phyloP scores from a whole-genome alignment of 1,140 invertebrate genomes.

The Saccostrea glomerata region DNA sequence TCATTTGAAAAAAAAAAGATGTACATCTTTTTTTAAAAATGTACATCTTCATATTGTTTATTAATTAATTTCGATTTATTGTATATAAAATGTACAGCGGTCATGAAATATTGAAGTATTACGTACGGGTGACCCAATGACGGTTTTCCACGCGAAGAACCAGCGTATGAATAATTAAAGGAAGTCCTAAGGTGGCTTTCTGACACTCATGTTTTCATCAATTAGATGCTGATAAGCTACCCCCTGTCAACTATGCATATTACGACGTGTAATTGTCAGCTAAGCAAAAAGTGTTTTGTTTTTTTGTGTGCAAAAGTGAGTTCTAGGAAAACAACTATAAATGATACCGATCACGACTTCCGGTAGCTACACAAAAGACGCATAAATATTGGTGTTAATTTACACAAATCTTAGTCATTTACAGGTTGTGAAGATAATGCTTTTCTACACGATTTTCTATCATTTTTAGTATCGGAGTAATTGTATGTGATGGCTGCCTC shows the following conservation, averaged over 20 bases:
- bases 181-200: neutral
- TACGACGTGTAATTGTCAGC: neutral
- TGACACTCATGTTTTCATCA: neutral
- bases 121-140: neutral
- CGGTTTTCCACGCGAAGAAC: neutral
- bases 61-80: too few species aligned
- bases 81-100: too few species aligned
- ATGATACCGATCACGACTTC: neutral
- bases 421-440: neutral
- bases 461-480: neutral
- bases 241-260: neutral
- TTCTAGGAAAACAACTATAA: neutral
- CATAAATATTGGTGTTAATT: neutral
- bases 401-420: conserved; percentile 27
- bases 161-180: conserved; percentile 9
- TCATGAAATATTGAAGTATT: neutral
- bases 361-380: neutral
- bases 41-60: too few species aligned
- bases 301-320: neutral
- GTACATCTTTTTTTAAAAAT: too few species aligned
- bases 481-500: neutral
- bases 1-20: too few species aligned
- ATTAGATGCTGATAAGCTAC: neutral
- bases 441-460: neutral
- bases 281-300: neutral